These are phyloP conservation scores for Tragelaphus imberbis DNA, from an alignment of 2,113 vertebrate species.

Conservation along the genomic window DNA sequence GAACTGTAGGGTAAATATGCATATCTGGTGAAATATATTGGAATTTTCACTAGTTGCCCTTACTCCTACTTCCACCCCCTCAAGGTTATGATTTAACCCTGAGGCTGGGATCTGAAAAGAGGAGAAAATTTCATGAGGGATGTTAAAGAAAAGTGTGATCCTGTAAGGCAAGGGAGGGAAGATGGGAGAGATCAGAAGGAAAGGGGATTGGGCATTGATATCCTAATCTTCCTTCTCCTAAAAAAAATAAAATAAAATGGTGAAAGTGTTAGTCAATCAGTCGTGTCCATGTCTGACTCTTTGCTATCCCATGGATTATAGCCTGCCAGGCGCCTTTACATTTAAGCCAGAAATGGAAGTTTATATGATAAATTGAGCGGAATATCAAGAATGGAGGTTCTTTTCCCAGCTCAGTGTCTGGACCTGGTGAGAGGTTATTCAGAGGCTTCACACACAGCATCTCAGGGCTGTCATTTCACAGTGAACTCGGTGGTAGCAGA, in stretches of 20 bases:
- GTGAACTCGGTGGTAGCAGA: neutral
- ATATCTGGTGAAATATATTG: neutral
- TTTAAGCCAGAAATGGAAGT: neutral
- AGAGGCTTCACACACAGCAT: neutral
- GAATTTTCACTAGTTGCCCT: neutral
- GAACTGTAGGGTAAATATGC: no score
- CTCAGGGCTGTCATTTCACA: neutral
- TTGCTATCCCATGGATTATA: neutral
- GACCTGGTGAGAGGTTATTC: neutral
- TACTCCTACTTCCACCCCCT: neutral
- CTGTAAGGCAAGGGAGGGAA: neutral
- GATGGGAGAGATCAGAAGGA: neutral
- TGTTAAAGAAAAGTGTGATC: neutral
- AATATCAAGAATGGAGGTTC: fast-evolving
- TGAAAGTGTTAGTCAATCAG: neutral
- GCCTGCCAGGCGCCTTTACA: neutral
- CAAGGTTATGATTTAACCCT: neutral
- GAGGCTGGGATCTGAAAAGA: neutral
- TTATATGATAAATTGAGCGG: neutral
- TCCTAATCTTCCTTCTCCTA: neutral
- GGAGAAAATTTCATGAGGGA: neutral
- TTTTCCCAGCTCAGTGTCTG: neutral
- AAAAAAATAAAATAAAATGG: neutral
- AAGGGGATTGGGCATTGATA: neutral
- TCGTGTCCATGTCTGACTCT: neutral